phyloP scores from a whole-genome alignment of 2,888 invertebrate genomes.

The Meliscaeva auricollis region DNA sequence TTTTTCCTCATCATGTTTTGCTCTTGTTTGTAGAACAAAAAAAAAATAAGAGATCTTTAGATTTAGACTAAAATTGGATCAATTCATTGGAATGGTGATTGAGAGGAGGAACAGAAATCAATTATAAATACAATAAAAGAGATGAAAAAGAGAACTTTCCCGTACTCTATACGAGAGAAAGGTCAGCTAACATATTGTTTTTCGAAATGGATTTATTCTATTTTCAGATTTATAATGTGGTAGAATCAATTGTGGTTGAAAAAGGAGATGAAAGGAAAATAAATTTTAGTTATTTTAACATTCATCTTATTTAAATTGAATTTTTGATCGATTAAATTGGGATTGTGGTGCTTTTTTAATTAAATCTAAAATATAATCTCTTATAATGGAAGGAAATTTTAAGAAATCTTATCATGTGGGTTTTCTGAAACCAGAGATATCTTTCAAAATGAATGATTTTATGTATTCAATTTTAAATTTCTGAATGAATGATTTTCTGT shows the following conservation, averaged over 20 bases:
- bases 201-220: background rate
- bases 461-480: too few relatives aligned
- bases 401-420: too few relatives aligned
- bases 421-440: too few relatives aligned
- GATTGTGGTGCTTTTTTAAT: too few relatives aligned
- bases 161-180: background rate
- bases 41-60: too few relatives aligned
- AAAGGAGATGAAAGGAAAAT: background rate
- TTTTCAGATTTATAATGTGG: slow-evolving; percentile 3
- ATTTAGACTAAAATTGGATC: background rate
- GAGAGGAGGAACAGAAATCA: slow-evolving; percentile 57
- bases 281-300: too few relatives aligned
- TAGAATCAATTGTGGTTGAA: background rate
- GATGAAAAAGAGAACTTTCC: background rate
- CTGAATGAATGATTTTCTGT: too few relatives aligned
- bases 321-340: too few relatives aligned
- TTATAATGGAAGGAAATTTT: too few relatives aligned
- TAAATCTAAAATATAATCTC: background rate
- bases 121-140: slow-evolving; percentile 58
- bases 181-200: background rate
- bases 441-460: too few relatives aligned
- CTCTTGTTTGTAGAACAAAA: too few relatives aligned
- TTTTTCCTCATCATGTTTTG: background rate
- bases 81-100: slow-evolving; percentile 35
- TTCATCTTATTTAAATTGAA: too few relatives aligned